Evolutionary conservation across 1,140 invertebrate genomes (phyloP).

Genomic region (Nymphalis io): DNA sequence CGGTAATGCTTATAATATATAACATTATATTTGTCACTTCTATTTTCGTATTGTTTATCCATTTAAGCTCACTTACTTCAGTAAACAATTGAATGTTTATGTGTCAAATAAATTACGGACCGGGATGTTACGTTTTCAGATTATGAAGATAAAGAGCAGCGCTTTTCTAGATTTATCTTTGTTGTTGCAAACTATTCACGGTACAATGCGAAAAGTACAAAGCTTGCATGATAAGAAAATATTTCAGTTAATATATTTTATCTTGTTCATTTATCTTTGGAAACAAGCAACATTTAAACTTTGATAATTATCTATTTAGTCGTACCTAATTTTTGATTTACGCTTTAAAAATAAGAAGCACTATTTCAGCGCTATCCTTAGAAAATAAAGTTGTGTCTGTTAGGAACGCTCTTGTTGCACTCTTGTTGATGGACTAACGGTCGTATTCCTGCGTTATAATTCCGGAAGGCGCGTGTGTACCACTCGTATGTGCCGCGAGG

Average conservation of each 20-base stretch:
- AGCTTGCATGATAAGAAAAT: neutral
- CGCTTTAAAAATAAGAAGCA: too few species aligned
- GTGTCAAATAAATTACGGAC: conserved; percentile 17
- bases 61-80: neutral
- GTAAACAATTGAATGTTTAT: conserved; percentile 8
- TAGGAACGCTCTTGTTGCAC: neutral
- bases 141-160: conserved; percentile 20
- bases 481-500: neutral
- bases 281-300: too few species aligned
- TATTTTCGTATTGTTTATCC: neutral
- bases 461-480: conserved; percentile 17
- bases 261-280: too few species aligned
- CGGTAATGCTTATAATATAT: too few species aligned
- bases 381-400: neutral
- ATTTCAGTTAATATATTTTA: neutral
- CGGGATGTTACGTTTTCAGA: conserved; percentile 3
- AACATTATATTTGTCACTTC: neutral
- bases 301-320: too few species aligned
- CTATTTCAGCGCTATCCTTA: neutral
- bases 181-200: neutral
- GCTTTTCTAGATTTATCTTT: conserved; percentile 6
- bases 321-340: too few species aligned
- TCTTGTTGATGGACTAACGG: neutral
- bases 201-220: neutral
- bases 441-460: neutral